Conservation (phyloP, 30 jellyfish, hydroid and myxozoan species). For the Aurelia sp. region DNA sequence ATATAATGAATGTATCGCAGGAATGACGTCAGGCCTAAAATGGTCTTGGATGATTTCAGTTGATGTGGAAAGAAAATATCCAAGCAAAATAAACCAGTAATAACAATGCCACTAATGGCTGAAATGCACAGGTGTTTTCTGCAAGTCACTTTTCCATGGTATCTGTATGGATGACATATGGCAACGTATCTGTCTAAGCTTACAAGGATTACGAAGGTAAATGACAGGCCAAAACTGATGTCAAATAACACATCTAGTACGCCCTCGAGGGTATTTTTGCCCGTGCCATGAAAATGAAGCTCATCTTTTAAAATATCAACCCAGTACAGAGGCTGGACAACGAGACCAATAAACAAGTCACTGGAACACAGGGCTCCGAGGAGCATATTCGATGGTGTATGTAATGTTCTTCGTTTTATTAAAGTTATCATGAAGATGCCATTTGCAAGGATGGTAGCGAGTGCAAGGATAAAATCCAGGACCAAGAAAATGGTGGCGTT, state of each 20-base stretch:
- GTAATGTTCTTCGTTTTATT: slow-evolving; percentile 29
- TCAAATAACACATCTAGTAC: slow-evolving; percentile 14
- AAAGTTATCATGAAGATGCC: slow-evolving; percentile 1
- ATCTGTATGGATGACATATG: slow-evolving; percentile 45
- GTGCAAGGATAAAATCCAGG: slow-evolving; percentile 9
- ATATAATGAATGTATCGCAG: not conserved
- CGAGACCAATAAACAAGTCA: slow-evolving; percentile 16
- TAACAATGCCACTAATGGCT: not conserved
- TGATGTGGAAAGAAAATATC: not conserved
- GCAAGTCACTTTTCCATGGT: slow-evolving; percentile 45
- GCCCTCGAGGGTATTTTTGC: not conserved
- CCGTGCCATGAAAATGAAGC: not conserved
- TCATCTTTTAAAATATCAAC: not conserved
- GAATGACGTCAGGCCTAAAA: no score
- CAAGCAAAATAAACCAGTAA: not conserved
- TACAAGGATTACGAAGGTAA: slow-evolving; percentile 3
- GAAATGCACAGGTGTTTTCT: not conserved
- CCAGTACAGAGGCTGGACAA: slow-evolving; percentile 18
- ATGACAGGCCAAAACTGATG: slow-evolving; percentile 29
- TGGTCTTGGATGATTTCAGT: no score
- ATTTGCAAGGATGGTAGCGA: slow-evolving; percentile 7
- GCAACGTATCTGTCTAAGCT: slow-evolving; percentile 48
- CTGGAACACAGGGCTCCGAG: slow-evolving; percentile 31
- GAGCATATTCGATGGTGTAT: slow-evolving; percentile 29
- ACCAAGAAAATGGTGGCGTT: not conserved